These are phyloP conservation scores for Oreohelix idahoensis DNA, from an alignment of 1,140 invertebrate species.

Conservation along the genomic window DNA sequence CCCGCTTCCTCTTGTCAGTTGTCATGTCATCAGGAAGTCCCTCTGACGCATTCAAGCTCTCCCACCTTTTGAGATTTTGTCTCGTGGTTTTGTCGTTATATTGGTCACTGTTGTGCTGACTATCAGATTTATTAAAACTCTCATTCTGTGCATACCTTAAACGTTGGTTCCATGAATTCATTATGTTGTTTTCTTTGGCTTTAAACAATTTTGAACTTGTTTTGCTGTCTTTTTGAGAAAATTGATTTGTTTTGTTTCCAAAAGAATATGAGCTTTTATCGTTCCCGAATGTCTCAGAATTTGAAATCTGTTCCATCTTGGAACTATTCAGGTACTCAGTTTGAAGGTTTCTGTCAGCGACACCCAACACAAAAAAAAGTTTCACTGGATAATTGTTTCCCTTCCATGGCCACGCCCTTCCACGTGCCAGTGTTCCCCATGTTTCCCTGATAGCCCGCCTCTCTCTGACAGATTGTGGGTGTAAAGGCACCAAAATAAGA, in stretches of 20 bases:
- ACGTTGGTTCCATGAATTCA: too few relatives aligned
- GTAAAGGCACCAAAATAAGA: slow-evolving; percentile 20
- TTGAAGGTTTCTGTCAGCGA: neutral
- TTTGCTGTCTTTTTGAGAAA: neutral
- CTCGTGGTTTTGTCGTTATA: too few relatives aligned
- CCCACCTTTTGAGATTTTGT: neutral
- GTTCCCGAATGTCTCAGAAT: neutral
- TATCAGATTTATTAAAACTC: too few relatives aligned
- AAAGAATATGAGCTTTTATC: neutral
- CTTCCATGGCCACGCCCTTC: slow-evolving; percentile 6
- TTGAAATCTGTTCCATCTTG: neutral
- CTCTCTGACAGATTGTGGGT: neutral
- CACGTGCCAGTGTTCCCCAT: slow-evolving; percentile 25
- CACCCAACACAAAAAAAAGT: slow-evolving; percentile 9
- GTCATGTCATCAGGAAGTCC: too few relatives aligned
- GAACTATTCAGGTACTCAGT: neutral
- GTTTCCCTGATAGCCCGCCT: slow-evolving; percentile 28
- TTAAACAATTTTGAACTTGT: neutral
- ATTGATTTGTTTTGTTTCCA: neutral
- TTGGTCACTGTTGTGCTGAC: too few relatives aligned
- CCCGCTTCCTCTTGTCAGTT: neutral
- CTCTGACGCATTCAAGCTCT: neutral
- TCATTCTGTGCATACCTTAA: too few relatives aligned
- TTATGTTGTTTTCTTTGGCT: neutral
- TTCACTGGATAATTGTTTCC: neutral